Conservation (phyloP, 2,888 invertebrate genomes). For the Stenodema calcarata region DNA sequence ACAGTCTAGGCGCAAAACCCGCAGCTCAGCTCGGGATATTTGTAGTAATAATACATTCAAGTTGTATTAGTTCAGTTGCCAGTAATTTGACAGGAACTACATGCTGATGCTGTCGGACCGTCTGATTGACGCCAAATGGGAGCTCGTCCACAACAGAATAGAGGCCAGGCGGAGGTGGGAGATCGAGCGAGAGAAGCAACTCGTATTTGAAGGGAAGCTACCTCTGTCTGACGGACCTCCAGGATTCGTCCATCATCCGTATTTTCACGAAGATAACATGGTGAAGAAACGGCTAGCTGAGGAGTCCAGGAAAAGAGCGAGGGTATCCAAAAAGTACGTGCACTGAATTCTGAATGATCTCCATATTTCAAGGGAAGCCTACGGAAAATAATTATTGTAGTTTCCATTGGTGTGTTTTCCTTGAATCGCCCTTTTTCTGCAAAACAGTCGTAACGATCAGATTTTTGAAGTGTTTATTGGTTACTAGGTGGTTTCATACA, state of each 20-base stretch:
- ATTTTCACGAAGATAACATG: constrained; percentile 62
- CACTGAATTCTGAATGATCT: background rate
- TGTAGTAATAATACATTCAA: too few species aligned
- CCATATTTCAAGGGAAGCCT: too few species aligned
- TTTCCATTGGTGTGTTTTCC: too few species aligned
- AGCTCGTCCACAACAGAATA: constrained; percentile 9
- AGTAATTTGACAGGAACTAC: background rate
- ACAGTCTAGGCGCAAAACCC: too few species aligned
- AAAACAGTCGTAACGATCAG: too few species aligned
- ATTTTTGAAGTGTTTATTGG: too few species aligned
- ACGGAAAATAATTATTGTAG: too few species aligned
- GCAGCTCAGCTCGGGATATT: too few species aligned
- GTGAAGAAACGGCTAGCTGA: constrained; percentile 16
- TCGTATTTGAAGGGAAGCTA: constrained; percentile 73
- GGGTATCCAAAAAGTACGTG: background rate
- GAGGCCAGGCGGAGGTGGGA: constrained; percentile 31
- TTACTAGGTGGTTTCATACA: too few species aligned
- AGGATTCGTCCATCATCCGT: constrained; percentile 72
- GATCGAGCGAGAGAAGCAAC: constrained; percentile 71
- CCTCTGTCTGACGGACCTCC: constrained; percentile 72
- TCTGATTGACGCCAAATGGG: constrained; percentile 19
- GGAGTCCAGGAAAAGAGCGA: background rate
- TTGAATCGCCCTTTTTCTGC: too few species aligned
- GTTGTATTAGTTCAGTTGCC: too few species aligned
- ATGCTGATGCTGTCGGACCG: constrained; percentile 20